Evolutionary conservation across 2,797 vertebrate species (phyloP).

Genomic region (Tapirus indicus): DNA sequence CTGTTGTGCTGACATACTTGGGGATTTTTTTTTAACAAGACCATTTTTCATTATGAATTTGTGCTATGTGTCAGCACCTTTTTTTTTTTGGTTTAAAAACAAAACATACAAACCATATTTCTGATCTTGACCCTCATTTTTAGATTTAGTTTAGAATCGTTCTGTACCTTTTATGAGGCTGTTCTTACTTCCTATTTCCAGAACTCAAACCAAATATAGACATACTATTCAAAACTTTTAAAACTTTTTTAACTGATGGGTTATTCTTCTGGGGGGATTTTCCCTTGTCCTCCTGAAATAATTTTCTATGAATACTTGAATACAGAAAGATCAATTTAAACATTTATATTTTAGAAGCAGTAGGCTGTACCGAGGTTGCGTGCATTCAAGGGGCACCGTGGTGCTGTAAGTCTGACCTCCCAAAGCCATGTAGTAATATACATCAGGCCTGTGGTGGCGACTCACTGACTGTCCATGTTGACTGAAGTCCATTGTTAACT

Average conservation of each 20-base stretch:
- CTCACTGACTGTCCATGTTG: slow-evolving; percentile 19
- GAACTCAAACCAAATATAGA: slow-evolving; percentile 76
- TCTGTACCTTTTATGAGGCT: slow-evolving; percentile 76
- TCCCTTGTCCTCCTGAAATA: slow-evolving; percentile 74
- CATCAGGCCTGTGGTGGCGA: not conserved
- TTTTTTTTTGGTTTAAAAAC: slow-evolving; percentile 82
- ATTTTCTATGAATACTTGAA: slow-evolving; percentile 64
- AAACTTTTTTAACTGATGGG: slow-evolving; percentile 66
- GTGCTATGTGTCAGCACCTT: slow-evolving; percentile 86
- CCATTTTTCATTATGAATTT: slow-evolving; percentile 86
- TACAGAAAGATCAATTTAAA: slow-evolving; percentile 45
- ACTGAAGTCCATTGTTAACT: slow-evolving; percentile 68
- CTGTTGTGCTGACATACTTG: slow-evolving; percentile 80
- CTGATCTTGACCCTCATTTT: slow-evolving; percentile 80
- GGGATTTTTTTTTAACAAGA: slow-evolving; percentile 87
- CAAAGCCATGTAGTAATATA: slow-evolving; percentile 20
- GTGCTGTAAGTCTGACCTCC: slow-evolving; percentile 1
- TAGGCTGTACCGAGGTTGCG: not conserved
- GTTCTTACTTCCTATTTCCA: slow-evolving; percentile 84
- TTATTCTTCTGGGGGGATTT: slow-evolving; percentile 77
- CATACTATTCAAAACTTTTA: slow-evolving; percentile 76
- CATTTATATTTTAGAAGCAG: slow-evolving; percentile 43
- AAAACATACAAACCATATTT: slow-evolving; percentile 81
- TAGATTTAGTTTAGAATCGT: slow-evolving; percentile 80
- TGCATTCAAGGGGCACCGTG: not conserved